phyloP scores from a whole-genome alignment of 2,113 vertebrate species.

The Prinia subflava region DNA sequence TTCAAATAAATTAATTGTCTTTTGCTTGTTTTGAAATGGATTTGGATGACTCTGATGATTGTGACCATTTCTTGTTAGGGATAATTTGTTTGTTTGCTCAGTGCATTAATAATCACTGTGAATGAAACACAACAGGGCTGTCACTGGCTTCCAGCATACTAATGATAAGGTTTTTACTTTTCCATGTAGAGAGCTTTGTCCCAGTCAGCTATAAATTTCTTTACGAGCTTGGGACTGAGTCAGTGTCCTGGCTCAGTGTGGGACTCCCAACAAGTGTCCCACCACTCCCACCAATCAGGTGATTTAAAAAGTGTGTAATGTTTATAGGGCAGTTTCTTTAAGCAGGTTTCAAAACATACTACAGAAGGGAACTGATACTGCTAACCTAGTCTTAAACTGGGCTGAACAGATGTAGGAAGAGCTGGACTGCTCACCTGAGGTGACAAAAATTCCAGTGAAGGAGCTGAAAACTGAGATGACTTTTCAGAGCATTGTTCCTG shows the following conservation, averaged over 20 bases:
- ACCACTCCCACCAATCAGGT: neutral
- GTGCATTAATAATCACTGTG: neutral
- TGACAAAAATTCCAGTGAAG: neutral
- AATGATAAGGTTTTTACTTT: neutral
- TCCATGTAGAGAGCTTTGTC: neutral
- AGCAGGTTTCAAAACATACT: neutral
- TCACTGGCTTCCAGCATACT: neutral
- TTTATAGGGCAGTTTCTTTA: neutral
- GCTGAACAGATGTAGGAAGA: neutral
- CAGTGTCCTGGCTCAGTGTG: neutral
- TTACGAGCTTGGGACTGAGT: slow-evolving; percentile 3
- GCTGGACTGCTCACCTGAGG: neutral
- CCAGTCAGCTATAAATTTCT: neutral
- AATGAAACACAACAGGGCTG: neutral
- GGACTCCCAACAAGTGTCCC: neutral
- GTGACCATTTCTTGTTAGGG: neutral
- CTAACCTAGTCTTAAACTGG: neutral
- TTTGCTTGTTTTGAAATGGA: neutral
- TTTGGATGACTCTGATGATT: neutral
- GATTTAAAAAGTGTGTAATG: neutral
- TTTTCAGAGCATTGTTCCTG: neutral
- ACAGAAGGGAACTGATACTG: neutral
- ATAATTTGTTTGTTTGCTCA: neutral
- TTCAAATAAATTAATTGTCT: neutral
- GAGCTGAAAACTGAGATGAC: neutral